Evolutionary conservation across 2,113 vertebrate species (phyloP), one percentile per base, ranked within the genome.

Genomic region (Anarhynchus alexandrinus): DNA sequence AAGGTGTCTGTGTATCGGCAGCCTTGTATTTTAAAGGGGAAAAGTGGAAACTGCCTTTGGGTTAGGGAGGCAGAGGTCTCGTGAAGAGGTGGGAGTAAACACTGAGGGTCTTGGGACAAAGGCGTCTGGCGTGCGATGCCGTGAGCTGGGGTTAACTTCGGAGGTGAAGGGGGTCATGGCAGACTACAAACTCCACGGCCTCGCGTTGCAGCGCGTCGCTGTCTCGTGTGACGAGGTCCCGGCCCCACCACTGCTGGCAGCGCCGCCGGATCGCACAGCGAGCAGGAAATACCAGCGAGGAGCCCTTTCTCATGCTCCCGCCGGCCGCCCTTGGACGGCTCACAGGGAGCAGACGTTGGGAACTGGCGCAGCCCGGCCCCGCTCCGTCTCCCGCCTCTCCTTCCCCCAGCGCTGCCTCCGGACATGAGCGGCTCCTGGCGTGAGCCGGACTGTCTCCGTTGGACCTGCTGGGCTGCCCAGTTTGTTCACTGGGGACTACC

Each of bases 271-370:
- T 87, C 25, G 34, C 79, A 3, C 82, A 67, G 79, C 36, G 16
- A 92, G 96, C 96, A 97, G 96, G 97, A 97, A 97, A 96, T 94
- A 61, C 18, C 92, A 94, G 82, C n/a, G 43, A 43, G 85, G 49
- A 97, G 96, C 95, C 94, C 94, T 97, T 98, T 98, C 97, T 83
- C 97, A 97, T 88, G 96, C 95, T 97, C 97, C 88, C 25, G 19
- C 62, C 13, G 23, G 70, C 83, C 8, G 91, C 74, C 82, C 77
- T 93, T 59, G 97, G 96, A 76, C 18, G 42, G 82, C 92, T 93
- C 54, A 1, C 80, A 85, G 71, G 80, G 57, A 85, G 87, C 82
- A 23, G 93, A 19, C 65, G 11, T 51, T 88, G 94, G 95, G 90
- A 92, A 67, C 12, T 3, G 2, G 58, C 6, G 0, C 69, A 17